Evolutionary conservation across 2,888 invertebrate genomes (phyloP).

Genomic region (Hymenopus coronatus): DNA sequence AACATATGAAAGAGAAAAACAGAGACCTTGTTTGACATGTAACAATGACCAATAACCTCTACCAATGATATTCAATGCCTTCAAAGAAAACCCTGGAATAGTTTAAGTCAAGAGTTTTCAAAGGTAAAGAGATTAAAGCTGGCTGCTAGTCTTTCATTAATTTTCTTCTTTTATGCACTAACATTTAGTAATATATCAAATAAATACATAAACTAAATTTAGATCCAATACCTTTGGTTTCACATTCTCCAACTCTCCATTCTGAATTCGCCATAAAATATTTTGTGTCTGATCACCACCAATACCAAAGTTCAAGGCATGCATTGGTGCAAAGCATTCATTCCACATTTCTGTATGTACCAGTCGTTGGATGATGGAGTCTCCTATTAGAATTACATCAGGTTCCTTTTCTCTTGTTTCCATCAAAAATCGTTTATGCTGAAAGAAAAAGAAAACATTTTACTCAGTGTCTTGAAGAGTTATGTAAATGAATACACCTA

Average conservation of each 20-base stretch:
- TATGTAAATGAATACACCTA: too few relatives aligned
- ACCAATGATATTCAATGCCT: too few relatives aligned
- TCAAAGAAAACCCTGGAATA: too few relatives aligned
- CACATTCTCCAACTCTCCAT: constrained; percentile 86
- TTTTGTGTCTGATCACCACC: constrained; percentile 85
- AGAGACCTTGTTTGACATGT: too few relatives aligned
- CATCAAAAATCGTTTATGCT: constrained; percentile 82
- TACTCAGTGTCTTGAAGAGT: too few relatives aligned
- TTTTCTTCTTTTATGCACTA: too few relatives aligned
- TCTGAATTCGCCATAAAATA: constrained; percentile 83
- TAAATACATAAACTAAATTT: too few relatives aligned
- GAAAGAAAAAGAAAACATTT: constrained; percentile 31
- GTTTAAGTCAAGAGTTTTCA: too few relatives aligned
- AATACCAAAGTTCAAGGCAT: constrained; percentile 88
- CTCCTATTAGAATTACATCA: constrained; percentile 88
- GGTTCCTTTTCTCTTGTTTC: constrained; percentile 88
- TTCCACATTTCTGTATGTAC: constrained; percentile 86
- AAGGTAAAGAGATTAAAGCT: too few relatives aligned
- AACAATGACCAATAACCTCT: too few relatives aligned
- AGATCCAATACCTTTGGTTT: constrained; percentile 70
- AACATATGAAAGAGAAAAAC: too few relatives aligned
- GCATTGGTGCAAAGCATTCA: constrained; percentile 85
- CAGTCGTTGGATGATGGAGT: constrained; percentile 79
- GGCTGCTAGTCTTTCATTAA: too few relatives aligned
- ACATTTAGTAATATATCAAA: constrained; percentile 4